A percentile compares a stretch with the other conserved stretches of the same genome.
These are phyloP conservation scores for Lampris megalopsis DNA, from an alignment of 2,113 vertebrate genomes.

Conservation along the genomic window DNA sequence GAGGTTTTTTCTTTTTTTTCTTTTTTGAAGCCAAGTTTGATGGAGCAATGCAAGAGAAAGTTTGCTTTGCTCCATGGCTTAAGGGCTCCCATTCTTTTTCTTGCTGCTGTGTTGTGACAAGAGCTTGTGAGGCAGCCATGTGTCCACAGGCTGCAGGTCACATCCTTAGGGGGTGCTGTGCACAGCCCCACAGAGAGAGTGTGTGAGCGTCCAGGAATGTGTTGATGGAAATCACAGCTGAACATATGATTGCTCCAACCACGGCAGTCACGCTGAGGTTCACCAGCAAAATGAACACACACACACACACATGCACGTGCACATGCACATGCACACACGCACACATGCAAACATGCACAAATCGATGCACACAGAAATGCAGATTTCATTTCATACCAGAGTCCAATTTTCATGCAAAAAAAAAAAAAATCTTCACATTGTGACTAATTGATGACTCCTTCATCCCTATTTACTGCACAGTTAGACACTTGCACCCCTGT, in stretches of 20 bases:
- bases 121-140: conserved; percentile 71
- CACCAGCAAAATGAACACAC: conserved; percentile 71
- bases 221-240: conserved; percentile 87
- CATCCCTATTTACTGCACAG: neutral
- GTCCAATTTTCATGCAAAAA: conserved; percentile 4
- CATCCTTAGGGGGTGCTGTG: conserved; percentile 79
- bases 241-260: conserved; percentile 84
- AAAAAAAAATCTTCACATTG: neutral
- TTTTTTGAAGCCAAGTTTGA: conserved; percentile 40
- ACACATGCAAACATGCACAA: conserved; percentile 34
- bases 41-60: conserved; percentile 60
- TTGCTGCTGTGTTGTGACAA: conserved; percentile 77
- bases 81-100: conserved; percentile 71
- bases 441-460: neutral
- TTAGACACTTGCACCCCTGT: too few relatives aligned
- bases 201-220: conserved; percentile 86
- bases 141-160: conserved; percentile 78
- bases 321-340: conserved; percentile 57
- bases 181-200: conserved; percentile 75
- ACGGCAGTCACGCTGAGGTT: conserved; percentile 84
- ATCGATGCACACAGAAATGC: conserved; percentile 2
- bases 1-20: conserved; percentile 47
- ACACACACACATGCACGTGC: conserved; percentile 35
- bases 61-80: conserved; percentile 74
- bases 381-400: conserved; percentile 48